Base-by-base conservation (phyloP, 2,888 invertebrate species). In the Neoascia interrupta region DNA sequence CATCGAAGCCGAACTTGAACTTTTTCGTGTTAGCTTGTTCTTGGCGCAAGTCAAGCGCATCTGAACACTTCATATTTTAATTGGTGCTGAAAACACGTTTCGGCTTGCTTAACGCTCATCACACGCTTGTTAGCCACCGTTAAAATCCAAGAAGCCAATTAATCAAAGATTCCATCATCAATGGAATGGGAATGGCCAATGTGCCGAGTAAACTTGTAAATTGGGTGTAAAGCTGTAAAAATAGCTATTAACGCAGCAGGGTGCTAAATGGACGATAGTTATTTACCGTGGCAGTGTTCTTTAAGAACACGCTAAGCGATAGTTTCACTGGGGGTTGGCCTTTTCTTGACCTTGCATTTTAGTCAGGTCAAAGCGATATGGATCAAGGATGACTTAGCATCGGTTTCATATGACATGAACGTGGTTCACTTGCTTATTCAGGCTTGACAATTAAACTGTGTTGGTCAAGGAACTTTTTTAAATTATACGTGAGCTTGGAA, bases 41-140 rank as follows among this genome's bases (percentile, higher is more conserved):
- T 39, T 23, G 69, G 16, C 15, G 26, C 43, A 28, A 60, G 26
- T 36, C 53, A 64, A 45, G 69, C 39, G 34, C 5, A 5, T 51
- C 51, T 15, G 18, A n/a, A 1, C 11, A 31, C 21, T 15, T 23
- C 39, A n/a, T 16, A 21, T n/a, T 23, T 31, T 70, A 70, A 64
- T 70, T 76, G 70, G 70, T 15, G 47, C 16, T 76, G 45, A 60
- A 74, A 70, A 70, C 37, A 64, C 11, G 63, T 23, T 45, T 11
- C 47, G 53, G 28, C 15, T 36, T 43, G 47, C 41, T 76, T 28
- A 36, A 39, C 47, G 45, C 36, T 34, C 58, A 76, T 76, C 64
- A 64, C 53, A 76, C 45, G 70, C 64, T 53, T 53, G 54, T 15
- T 63, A 53, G 5, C 64, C 58, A 43, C 39, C 23, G 16, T 45